A percentile compares a stretch with the other conserved stretches of the same genome.
Conservation (phyloP, 2,888 invertebrate species). For the Penaeus monodon region DNA sequence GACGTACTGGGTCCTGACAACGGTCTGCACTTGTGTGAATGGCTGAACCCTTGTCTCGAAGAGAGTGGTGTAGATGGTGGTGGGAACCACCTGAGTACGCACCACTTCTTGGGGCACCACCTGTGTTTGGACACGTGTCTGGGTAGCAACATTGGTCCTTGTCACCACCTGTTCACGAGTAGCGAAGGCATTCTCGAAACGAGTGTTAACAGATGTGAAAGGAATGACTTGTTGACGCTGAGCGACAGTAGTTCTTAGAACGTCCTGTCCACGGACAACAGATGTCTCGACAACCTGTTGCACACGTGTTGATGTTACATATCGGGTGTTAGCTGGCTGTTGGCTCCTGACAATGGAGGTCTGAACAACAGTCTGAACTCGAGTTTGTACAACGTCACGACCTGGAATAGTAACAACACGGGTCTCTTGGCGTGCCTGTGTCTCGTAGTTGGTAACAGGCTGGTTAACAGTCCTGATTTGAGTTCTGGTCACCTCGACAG, state of each 20-base stretch:
- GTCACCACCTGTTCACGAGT: constrained; percentile 55
- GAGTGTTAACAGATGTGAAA: constrained; percentile 51
- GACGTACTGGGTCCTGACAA: constrained; percentile 51
- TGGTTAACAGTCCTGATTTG: constrained; percentile 45
- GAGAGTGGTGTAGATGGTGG: constrained; percentile 51
- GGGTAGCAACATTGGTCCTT: constrained; percentile 55
- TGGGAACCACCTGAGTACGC: constrained; percentile 49
- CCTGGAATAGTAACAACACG: constrained; percentile 52
- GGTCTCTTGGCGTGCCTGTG: constrained; percentile 37
- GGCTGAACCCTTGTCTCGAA: constrained; percentile 46
- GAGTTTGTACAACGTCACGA: constrained; percentile 47
- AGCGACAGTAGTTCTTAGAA: constrained; percentile 42
- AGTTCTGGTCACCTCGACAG: constrained; percentile 54
- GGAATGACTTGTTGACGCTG: constrained; percentile 56
- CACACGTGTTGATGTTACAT: constrained; percentile 26
- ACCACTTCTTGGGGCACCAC: constrained; percentile 57
- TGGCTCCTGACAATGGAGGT: constrained; percentile 45
- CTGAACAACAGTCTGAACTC: constrained; percentile 57
- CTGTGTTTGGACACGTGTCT: constrained; percentile 49
- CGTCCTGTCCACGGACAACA: constrained; percentile 32
- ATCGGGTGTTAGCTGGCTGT: constrained; percentile 40
- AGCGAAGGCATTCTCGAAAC: constrained; percentile 45
- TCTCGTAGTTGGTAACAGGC: constrained; percentile 48
- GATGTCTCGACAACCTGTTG: constrained; percentile 41
- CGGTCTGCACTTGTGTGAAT: constrained; percentile 57